Conservation (phyloP, 2,113 vertebrate species). For the Vidua macroura region DNA sequence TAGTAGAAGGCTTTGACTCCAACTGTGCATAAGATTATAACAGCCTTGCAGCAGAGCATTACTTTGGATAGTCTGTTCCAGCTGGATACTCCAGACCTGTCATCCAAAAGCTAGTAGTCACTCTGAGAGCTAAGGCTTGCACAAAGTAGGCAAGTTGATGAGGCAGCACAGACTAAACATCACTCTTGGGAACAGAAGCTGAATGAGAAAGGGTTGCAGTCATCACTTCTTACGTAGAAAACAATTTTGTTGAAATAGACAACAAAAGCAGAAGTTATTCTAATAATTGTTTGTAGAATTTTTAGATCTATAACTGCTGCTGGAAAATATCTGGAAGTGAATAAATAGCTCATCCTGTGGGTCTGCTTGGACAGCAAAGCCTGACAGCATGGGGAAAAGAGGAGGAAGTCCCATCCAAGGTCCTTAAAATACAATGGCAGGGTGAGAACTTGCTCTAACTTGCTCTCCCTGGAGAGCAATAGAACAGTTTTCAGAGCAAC, state of each 20-base stretch:
- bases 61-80: not conserved
- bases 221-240: not conserved
- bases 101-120: not conserved
- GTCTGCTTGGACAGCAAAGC: not conserved
- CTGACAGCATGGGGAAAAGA: not conserved
- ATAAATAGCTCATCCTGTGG: not conserved
- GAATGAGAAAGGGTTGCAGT: not conserved
- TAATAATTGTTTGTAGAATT: not conserved
- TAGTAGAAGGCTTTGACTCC: not conserved
- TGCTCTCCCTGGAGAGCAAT: conserved; percentile 16
- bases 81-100: not conserved
- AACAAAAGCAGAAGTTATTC: not conserved
- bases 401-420: not conserved
- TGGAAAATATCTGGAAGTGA: not conserved
- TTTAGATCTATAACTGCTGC: not conserved
- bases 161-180: not conserved
- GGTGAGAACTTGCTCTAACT: not conserved
- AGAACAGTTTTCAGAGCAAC: conserved; percentile 5
- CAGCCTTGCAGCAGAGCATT: not conserved
- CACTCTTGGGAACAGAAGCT: not conserved
- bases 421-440: conserved; percentile 7
- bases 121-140: not conserved
- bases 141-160: not conserved
- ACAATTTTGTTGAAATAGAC: not conserved
- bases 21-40: not conserved